Base-by-base conservation (phyloP, 2,113 vertebrate genomes). In the Pampusana beccarii region DNA sequence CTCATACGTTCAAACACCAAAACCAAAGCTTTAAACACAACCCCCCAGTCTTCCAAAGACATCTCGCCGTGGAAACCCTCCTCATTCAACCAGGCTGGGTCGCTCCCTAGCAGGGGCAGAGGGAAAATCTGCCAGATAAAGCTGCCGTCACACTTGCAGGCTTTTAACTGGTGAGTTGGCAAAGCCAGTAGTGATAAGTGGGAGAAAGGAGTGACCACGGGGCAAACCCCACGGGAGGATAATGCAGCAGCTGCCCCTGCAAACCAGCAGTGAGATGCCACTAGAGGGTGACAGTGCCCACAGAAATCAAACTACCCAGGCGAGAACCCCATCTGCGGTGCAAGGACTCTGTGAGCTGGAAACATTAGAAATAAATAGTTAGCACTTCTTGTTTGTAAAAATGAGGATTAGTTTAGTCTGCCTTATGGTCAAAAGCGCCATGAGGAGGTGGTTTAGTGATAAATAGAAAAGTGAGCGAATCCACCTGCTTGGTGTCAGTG, bases 231-330 rank as follows among this genome's bases (percentile, higher is more conserved):
- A 0, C 1, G 2, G 48, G 28, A 62, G 29, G 20, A 8, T 0
- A 10, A 24, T 0, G 9, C 24, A 7, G 1, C 11, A 10, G 51
- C 75, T 78, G 60, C n/a, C 72, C 62, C 38, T 19, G 3, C 53
- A 40, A 28, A 19, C 48, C 65, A 9, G 0, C 1, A 40, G 60
- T 0, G 13, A 79, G 34, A 4, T 91, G 86, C 96, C 96, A 96
- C 96, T 96, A 96, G 92, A 69, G 96, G 95, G 96, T 86, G 96
- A 81, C 93, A 96, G 57, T 23, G 65, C 90, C 91, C 65, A n/a
- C 26, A 46, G 86, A 91, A 95, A 84, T 31, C 16, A 17, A 78
- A 31, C 19, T 4, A 4, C 11, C 58, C 50, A 0, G 44, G 48
- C 1, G 20, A 70, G 15, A 79, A 21, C 6, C 29, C 17, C 11